Evolutionary conservation across 2,113 vertebrate genomes (phyloP), one percentile per base, ranked within the genome.

Genomic region (Mola mola): DNA sequence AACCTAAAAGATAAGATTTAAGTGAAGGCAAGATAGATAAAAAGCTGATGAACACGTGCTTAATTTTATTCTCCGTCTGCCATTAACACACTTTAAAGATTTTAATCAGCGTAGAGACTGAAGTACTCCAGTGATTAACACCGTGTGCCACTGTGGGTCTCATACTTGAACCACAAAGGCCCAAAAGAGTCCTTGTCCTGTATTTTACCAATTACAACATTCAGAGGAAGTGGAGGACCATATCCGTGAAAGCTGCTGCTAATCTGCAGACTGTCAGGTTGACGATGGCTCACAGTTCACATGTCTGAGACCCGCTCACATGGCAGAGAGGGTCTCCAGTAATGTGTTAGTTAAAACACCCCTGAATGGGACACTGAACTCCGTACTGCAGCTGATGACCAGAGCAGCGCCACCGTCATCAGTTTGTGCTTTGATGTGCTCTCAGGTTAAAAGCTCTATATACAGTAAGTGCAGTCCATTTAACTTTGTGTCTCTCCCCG

Each of bases 401-500:
- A 13, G 21, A 16, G n/a, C n/a, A n/a, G n/a, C n/a, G n/a, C n/a
- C n/a, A n/a, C n/a, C n/a, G n/a, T n/a, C n/a, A n/a, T n/a, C n/a
- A n/a, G n/a, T n/a, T n/a, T 31, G 13, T 25, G 15, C 12, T 19
- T 17, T 28, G 11, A 0, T 44, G 9, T 33, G 11, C n/a, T 34
- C 36, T 29, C 47, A 4, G n/a, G 22, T 21, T 50, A 57, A 22
- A 28, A 33, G 41, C 17, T 2, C 42, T 22, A 17, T 17, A n/a
- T 12, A 22, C 17, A 8, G 2, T 38, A 17, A 56, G 25, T 33
- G 25, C 34, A 40, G 11, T 41, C 94, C 94, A 94, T 85, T 96
- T 94, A 50, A 12, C 37, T 42, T 8, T 0, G 33, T 10, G 19
- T 25, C 6, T 15, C 3, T 8, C 8, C 15, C 21, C 2, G 20